These are phyloP conservation scores for Cettia cetti DNA, from an alignment of 2,113 vertebrate genomes.

Conservation along the genomic window DNA sequence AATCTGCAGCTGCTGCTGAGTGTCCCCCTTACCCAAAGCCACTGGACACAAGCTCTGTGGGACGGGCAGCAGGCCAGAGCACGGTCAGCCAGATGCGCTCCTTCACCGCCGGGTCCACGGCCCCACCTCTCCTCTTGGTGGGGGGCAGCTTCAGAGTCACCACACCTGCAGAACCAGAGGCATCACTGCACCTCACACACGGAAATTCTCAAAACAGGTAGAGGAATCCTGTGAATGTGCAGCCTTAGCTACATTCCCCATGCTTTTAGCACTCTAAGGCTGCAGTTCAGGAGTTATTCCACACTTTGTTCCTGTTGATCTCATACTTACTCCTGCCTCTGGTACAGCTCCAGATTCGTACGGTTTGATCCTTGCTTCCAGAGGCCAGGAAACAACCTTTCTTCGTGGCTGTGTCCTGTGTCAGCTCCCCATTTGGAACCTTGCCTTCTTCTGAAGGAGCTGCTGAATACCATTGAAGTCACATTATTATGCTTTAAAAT, in stretches of 20 bases:
- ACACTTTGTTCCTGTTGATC: neutral
- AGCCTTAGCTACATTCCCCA: neutral
- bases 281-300: neutral
- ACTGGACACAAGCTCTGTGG: conserved; percentile 85
- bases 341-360: conserved; percentile 89
- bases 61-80: conserved; percentile 80
- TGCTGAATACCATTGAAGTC: neutral
- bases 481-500: neutral
- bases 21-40: conserved; percentile 82
- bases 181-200: neutral
- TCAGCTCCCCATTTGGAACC: conserved; percentile 57
- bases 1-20: neutral
- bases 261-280: neutral
- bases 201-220: neutral
- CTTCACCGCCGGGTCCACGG: conserved; percentile 81
- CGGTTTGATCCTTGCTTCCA: conserved; percentile 94
- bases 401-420: conserved; percentile 32
- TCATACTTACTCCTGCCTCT: conserved; percentile 82
- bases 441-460: conserved; percentile 53
- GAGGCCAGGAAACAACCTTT: conserved; percentile 86
- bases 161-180: conserved; percentile 69
- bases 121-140: conserved; percentile 85
- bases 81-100: conserved; percentile 94
- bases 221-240: neutral
- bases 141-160: conserved; percentile 89